Evolutionary conservation across 1,140 invertebrate species (phyloP), one percentile per base, ranked within the genome.

Genomic region (Physella acuta): DNA sequence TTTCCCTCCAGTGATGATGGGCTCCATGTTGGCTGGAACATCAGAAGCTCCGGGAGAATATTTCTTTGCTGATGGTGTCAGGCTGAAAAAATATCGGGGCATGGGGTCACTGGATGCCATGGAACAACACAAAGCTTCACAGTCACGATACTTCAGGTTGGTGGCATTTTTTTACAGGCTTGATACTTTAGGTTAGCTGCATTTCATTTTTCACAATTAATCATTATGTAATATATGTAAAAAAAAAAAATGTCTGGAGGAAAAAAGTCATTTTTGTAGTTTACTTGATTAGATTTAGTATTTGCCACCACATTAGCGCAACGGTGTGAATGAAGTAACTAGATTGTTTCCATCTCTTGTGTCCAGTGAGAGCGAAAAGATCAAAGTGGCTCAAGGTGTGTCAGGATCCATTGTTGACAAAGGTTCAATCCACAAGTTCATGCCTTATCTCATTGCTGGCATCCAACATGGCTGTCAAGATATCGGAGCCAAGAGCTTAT

Each of bases 21-120:
- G 98, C 17, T 98, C 95, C 0, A 87, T 99, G 73, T 84, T 99
- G 55, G 98, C 98, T 66, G 98, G 97, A 11, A 99, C 97, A 3
- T 95, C 93, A 1, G 98, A 99, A 87, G 94, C 97, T 28, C 97
- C 97, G 2, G 97, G 97, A 44, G 96, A 99, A 85, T 99, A 99
- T 82, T 99, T 95, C 86, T 99, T 97, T 82, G 95, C 94, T 58
- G 95, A 99, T 87, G 97, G 97, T 60, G 95, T 99, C 0, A 89
- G 97, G 62, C 85, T 99, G 24, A 99, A 99, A 85, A 99, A 99
- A 83, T 99, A 99, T 81, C 89, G 98, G 74, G 97, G 98, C 28
- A 99, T 99, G 97, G 97, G 97, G 4, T 98, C 95, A 39, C 87
- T 99, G 34, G 98, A 99, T 87, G 98, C 97, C 3, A 99, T 99